Evolutionary conservation across 2,113 vertebrate species (phyloP), one percentile per base, ranked within the genome.

Genomic region (Tragulus kanchil): DNA sequence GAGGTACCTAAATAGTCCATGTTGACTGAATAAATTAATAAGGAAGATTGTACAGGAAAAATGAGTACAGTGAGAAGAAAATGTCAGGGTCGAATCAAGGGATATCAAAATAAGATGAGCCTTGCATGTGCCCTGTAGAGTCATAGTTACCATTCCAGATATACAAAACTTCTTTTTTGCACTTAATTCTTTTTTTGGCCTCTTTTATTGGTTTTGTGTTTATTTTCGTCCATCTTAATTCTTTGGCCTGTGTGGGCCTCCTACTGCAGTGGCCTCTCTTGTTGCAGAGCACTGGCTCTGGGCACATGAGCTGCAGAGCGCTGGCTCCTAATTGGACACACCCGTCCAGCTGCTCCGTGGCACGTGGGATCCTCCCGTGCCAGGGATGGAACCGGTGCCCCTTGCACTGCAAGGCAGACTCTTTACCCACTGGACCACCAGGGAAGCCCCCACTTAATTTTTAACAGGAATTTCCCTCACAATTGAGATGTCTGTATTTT

Each of bases 1-100:
- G n/a, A 75, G 2, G 23, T n/a, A 56, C 19, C 54, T 75, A 73
- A 67, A 13, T 89, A 81, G 78, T 56, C 56, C 16, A 67, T 73
- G n/a, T 16, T 71, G 52, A 65, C 17, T 96, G 73, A 82, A 31
- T 67, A 90, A 64, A 77, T 67, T 25, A 92, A 61, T 82, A 69
- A 90, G 75, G 59, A 90, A 54, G n/a, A 81, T 58, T 59, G 4
- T 85, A 87, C 15, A 88, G 81, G 28, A 48, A 84, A 92, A 94
- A 64, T 85, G n/a, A 77, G 8, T 56, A 67, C 12, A 45, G 23
- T 64, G 48, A 83, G 56, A 85, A 82, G 64, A 71, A 96, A 45
- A 52, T 3, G 1, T 50, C 28, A 67, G 54, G 13, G 54, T 81
- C 12, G 87, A 88, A 69, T 36, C 3, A 21, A 62, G 52, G 79